A percentile compares a stretch with the other conserved stretches of the same genome.
Conservation (phyloP, 2,888 invertebrate species). For the Leptinotarsa haldemani region DNA sequence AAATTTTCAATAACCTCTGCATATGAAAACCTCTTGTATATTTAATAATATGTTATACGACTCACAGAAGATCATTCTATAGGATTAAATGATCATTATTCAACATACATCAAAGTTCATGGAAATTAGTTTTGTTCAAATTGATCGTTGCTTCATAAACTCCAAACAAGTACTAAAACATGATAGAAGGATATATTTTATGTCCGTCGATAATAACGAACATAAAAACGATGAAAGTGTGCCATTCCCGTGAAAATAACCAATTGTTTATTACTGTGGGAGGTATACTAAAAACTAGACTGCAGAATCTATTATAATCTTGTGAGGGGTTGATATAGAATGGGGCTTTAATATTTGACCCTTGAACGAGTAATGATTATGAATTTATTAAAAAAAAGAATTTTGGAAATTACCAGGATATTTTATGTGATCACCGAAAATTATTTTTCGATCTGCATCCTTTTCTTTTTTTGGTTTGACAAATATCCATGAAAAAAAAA, state of each 20-base stretch:
- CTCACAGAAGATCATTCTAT: too few species aligned
- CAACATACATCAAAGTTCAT: neutral
- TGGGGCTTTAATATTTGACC: neutral
- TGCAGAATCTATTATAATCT: neutral
- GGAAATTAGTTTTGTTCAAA: conserved; percentile 9
- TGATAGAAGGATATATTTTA: neutral
- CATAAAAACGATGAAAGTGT: neutral
- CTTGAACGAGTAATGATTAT: neutral
- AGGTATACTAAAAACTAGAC: neutral
- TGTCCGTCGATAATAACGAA: neutral
- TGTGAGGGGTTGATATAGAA: neutral
- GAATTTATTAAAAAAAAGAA: too few species aligned
- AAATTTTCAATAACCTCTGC: too few species aligned
- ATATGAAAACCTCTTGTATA: too few species aligned
- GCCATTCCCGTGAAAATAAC: neutral
- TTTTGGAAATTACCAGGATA: too few species aligned
- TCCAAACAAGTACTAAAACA: neutral
- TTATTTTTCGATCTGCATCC: too few species aligned
- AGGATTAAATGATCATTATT: neutral
- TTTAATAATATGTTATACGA: too few species aligned
- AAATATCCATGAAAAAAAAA: too few species aligned
- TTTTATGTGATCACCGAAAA: too few species aligned
- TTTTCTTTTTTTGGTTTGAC: too few species aligned
- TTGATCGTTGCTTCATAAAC: conserved; percentile 1
- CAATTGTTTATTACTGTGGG: neutral